phyloP scores from a whole-genome alignment of 1,140 invertebrate genomes.

The Dufourea novaeangliae region DNA sequence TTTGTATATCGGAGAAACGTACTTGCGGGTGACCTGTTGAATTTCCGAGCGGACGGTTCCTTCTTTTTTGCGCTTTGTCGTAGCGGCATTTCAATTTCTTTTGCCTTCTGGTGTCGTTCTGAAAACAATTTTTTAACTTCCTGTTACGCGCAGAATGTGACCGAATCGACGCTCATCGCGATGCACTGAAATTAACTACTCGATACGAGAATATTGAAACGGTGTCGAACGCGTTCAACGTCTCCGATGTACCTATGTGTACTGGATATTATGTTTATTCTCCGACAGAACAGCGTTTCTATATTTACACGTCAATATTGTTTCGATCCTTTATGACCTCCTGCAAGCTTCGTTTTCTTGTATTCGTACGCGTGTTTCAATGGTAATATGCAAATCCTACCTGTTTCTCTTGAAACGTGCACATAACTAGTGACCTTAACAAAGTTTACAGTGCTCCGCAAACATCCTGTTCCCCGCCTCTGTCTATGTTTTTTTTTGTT shows the following conservation, averaged over 20 bases:
- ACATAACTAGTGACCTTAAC: constrained; percentile 20
- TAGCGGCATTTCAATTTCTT: not conserved
- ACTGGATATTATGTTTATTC: not conserved
- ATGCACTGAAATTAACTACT: too few relatives aligned
- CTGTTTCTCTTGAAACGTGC: constrained; percentile 17
- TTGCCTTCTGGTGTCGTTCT: not conserved
- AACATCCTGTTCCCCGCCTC: constrained; percentile 5
- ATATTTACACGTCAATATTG: not conserved
- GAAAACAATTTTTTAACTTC: not conserved
- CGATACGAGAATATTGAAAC: too few relatives aligned
- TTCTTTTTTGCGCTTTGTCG: not conserved
- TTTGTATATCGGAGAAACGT: not conserved
- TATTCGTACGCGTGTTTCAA: not conserved
- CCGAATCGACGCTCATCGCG: too few relatives aligned
- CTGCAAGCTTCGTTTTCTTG: not conserved
- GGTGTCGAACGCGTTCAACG: not conserved
- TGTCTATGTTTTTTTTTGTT: not conserved
- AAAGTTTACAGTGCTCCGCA: constrained; percentile 13
- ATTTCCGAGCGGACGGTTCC: not conserved
- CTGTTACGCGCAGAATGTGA: too few relatives aligned
- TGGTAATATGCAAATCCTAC: constrained; percentile 25
- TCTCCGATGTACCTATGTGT: not conserved
- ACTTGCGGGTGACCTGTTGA: not conserved
- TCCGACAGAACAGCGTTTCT: not conserved
- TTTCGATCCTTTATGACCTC: constrained; percentile 3